A percentile compares a stretch with the other conserved stretches of the same genome.
These are phyloP conservation scores for Aromia moschata DNA, from an alignment of 2,888 invertebrate species.

Conservation along the genomic window DNA sequence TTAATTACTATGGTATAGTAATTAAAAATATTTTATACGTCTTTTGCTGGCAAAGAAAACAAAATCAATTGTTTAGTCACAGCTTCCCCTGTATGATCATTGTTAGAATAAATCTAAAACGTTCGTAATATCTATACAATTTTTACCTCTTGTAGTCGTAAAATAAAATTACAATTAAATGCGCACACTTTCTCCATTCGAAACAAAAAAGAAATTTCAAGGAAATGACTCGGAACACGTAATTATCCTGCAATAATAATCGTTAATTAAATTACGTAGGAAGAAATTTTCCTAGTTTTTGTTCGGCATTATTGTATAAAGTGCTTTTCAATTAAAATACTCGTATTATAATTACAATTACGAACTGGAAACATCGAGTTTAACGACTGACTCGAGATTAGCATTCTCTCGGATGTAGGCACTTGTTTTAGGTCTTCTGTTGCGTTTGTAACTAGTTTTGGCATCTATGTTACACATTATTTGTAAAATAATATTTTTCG, in stretches of 20 bases:
- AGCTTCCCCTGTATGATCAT: too few relatives aligned
- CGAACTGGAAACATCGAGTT: background rate
- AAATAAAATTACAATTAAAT: constrained; percentile 4
- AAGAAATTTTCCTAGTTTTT: constrained; percentile 18
- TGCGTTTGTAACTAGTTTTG: background rate
- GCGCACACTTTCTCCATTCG: constrained; percentile 27
- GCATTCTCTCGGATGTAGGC: background rate
- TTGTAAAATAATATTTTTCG: too few relatives aligned
- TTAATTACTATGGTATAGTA: too few relatives aligned
- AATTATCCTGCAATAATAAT: constrained; percentile 13
- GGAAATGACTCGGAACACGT: constrained; percentile 30
- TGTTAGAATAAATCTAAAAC: background rate
- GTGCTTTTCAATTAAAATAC: constrained; percentile 17
- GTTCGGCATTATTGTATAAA: background rate
- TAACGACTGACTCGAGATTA: constrained; percentile 5
- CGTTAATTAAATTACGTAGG: constrained; percentile 18
- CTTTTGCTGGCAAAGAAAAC: too few relatives aligned
- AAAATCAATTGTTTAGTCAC: too few relatives aligned
- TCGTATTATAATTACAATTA: too few relatives aligned
- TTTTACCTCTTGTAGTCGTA: constrained; percentile 8
- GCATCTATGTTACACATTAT: too few relatives aligned
- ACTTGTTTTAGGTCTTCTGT: background rate
- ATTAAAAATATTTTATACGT: too few relatives aligned
- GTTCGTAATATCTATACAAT: background rate
- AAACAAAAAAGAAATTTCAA: constrained; percentile 30